Conservation (phyloP, 2,888 invertebrate species). For the Aleiodes alternator region DNA sequence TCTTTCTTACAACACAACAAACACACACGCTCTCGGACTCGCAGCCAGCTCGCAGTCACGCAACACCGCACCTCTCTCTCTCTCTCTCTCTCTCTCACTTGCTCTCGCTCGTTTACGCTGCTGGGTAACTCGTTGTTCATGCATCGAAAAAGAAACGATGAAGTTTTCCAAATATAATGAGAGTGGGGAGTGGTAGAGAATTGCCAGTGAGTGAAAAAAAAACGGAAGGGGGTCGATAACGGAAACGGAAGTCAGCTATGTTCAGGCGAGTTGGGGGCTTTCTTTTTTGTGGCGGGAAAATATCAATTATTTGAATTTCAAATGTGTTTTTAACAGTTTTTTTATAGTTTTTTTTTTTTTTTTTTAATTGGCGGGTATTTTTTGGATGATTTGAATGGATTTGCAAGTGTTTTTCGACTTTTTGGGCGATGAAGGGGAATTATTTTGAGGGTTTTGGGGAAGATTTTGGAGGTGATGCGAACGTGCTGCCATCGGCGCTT, state of each 20-base stretch:
- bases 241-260: constrained; percentile 20
- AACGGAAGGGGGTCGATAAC: constrained; percentile 25
- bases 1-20: constrained; percentile 69
- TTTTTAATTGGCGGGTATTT: too few relatives aligned
- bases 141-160: neutral
- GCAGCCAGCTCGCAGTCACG: constrained; percentile 69
- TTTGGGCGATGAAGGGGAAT: too few relatives aligned
- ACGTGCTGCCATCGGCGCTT: too few relatives aligned
- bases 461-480: too few relatives aligned
- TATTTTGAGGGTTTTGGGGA: too few relatives aligned
- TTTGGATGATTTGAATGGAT: too few relatives aligned
- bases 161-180: neutral
- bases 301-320: neutral
- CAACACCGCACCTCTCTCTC: constrained; percentile 69
- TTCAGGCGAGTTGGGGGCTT: too few relatives aligned
- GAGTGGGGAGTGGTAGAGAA: constrained; percentile 6
- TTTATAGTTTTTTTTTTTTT: neutral
- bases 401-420: too few relatives aligned
- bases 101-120: constrained; percentile 54
- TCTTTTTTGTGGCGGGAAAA: neutral
- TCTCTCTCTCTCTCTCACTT: constrained; percentile 56
- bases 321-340: too few relatives aligned
- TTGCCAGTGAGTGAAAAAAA: neutral
- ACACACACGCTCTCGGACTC: constrained; percentile 71
- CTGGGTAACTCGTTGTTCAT: constrained; percentile 31